Conservation (phyloP, 2,888 invertebrate species). For the Metopia argyrocephala region DNA sequence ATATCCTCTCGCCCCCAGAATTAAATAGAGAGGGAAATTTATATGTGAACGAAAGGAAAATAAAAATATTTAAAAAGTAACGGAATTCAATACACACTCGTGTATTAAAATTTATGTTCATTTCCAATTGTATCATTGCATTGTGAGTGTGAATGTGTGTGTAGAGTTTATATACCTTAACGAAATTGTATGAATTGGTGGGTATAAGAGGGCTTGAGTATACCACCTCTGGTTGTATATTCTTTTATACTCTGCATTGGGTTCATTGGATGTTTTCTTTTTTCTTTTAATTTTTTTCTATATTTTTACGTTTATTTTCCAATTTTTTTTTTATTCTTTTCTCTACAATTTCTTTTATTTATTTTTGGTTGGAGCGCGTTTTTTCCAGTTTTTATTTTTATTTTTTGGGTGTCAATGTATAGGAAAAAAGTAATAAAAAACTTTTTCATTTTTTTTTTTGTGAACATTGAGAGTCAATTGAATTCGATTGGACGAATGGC, state of each 20-base stretch:
- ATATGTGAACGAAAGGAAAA: slow-evolving; percentile 57
- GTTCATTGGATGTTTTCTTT: slow-evolving; percentile 66
- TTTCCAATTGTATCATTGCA: slow-evolving; percentile 44
- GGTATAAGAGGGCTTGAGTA: slow-evolving; percentile 12
- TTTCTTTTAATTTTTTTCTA: slow-evolving; percentile 58
- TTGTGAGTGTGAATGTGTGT: background rate
- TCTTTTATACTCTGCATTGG: slow-evolving; percentile 51
- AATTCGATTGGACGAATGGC: slow-evolving; percentile 75
- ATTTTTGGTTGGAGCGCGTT: slow-evolving; percentile 59
- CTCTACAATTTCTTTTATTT: slow-evolving; percentile 24
- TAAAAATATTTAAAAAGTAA: slow-evolving; percentile 57
- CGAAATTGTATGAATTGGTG: slow-evolving; percentile 13
- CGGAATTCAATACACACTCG: slow-evolving; percentile 66
- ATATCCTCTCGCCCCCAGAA: slow-evolving; percentile 23
- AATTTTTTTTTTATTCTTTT: background rate
- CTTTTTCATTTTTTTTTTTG: slow-evolving; percentile 50
- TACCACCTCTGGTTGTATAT: background rate
- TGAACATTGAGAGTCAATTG: slow-evolving; percentile 76
- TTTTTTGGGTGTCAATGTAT: slow-evolving; percentile 51
- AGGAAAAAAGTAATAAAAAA: slow-evolving; percentile 28
- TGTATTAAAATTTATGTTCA: slow-evolving; percentile 47
- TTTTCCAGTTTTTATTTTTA: slow-evolving; percentile 28
- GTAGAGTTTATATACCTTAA: slow-evolving; percentile 55
- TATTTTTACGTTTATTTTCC: slow-evolving; percentile 11
- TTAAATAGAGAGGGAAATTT: slow-evolving; percentile 16